These are phyloP conservation scores for Drosophila helvetica DNA, from an alignment of 2,888 invertebrate genomes.

Conservation along the genomic window DNA sequence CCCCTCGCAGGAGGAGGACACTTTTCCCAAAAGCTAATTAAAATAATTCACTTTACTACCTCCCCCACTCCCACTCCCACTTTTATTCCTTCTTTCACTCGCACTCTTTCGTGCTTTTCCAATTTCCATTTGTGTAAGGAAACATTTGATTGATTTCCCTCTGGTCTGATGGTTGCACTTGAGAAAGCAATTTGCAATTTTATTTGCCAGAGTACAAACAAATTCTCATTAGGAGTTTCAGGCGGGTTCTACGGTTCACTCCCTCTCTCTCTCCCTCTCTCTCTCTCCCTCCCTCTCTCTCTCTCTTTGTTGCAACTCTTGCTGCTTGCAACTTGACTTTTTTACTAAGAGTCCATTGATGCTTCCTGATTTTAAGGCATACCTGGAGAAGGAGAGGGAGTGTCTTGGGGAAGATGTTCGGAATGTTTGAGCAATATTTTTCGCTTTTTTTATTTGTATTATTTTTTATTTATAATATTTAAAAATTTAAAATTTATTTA, in stretches of 20 bases:
- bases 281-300: not conserved
- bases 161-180: slow-evolving; percentile 12
- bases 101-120: not conserved
- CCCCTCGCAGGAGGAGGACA: slow-evolving; percentile 13
- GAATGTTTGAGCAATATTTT: no score
- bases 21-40: slow-evolving; percentile 36
- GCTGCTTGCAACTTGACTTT: not conserved
- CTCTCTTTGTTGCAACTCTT: not conserved
- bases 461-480: no score
- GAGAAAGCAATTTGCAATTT: slow-evolving; percentile 48
- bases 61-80: not conserved
- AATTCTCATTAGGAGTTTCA: slow-evolving; percentile 22
- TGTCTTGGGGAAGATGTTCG: no score
- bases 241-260: not conserved
- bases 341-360: not conserved
- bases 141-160: slow-evolving; percentile 40
- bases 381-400: no score
- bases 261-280: slow-evolving; percentile 14
- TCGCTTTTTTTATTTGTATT: no score
- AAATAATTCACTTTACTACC: slow-evolving; percentile 23
- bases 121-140: slow-evolving; percentile 10
- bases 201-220: slow-evolving; percentile 9
- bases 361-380: not conserved
- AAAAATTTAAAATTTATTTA: no score
- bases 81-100: not conserved